A percentile compares a stretch with the other conserved stretches of the same genome.
Conservation (phyloP, 2,888 invertebrate genomes). For the Cryptus viduatorius region DNA sequence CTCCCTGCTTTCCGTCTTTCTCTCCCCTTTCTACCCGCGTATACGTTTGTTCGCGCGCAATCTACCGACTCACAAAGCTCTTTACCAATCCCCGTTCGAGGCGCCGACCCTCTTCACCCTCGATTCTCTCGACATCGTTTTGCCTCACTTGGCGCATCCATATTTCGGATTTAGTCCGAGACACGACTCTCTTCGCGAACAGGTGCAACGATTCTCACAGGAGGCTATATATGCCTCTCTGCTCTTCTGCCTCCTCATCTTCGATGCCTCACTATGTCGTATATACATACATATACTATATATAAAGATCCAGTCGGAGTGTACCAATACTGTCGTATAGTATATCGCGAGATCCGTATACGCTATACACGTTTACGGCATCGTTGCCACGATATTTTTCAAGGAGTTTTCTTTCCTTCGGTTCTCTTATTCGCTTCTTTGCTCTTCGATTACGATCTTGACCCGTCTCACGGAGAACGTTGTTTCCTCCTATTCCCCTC, state of each 20-base stretch:
- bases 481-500: neutral
- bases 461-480: slow-evolving; percentile 20
- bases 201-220: slow-evolving; percentile 67
- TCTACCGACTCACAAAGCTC: slow-evolving; percentile 50
- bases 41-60: slow-evolving; percentile 31
- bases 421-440: slow-evolving; percentile 6
- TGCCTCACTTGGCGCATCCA: slow-evolving; percentile 66
- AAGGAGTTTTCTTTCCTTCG: neutral
- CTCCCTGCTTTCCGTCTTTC: neutral
- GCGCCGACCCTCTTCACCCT: slow-evolving; percentile 51
- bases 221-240: slow-evolving; percentile 32
- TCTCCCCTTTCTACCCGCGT: slow-evolving; percentile 1
- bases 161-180: slow-evolving; percentile 66
- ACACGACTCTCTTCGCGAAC: slow-evolving; percentile 54
- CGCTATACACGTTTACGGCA: neutral
- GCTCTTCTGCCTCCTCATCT: slow-evolving; percentile 27
- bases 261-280: slow-evolving; percentile 1
- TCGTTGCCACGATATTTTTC: slow-evolving; percentile 11
- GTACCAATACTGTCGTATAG: neutral
- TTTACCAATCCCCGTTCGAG: slow-evolving; percentile 47
- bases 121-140: slow-evolving; percentile 63
- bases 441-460: slow-evolving; percentile 53
- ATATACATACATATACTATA: neutral
- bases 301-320: slow-evolving; percentile 1
- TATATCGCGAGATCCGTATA: neutral